Percentiles rank a stretch among this genome's conserved stretches.
These are phyloP conservation scores for Brachionus calyciflorus DNA, from an alignment of 1,140 invertebrate genomes.

Conservation along the genomic window DNA sequence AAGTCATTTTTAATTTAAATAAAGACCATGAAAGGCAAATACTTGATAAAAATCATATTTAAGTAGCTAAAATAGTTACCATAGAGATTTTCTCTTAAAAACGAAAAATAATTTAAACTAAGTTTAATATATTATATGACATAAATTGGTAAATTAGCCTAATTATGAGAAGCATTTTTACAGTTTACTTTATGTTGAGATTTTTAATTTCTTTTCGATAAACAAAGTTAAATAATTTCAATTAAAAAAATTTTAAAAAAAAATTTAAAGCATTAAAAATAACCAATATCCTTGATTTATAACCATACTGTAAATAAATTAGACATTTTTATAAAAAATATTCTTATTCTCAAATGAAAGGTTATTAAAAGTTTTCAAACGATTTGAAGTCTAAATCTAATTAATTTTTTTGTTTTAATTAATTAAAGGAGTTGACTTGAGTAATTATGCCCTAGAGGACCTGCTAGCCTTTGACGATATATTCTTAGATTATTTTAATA, in stretches of 20 bases:
- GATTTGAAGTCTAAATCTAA: not conserved
- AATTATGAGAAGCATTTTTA: slow-evolving; percentile 28
- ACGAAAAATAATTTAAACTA: slow-evolving; percentile 2
- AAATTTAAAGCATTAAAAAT: too few species aligned
- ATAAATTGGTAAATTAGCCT: slow-evolving; percentile 16
- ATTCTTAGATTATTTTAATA: slow-evolving; percentile 61
- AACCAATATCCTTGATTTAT: too few species aligned
- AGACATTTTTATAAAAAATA: too few species aligned
- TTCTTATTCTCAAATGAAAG: not conserved
- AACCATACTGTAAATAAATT: too few species aligned
- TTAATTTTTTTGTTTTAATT: slow-evolving; percentile 35
- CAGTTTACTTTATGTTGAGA: slow-evolving; percentile 20
- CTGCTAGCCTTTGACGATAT: slow-evolving; percentile 60
- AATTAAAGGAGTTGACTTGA: slow-evolving; percentile 57
- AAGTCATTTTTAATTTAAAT: too few species aligned
- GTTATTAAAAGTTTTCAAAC: slow-evolving; percentile 1
- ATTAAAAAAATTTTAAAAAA: too few species aligned
- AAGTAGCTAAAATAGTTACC: slow-evolving; percentile 15
- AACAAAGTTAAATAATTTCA: slow-evolving; percentile 15
- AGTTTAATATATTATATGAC: not conserved
- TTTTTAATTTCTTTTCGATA: not conserved
- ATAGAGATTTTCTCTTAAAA: slow-evolving; percentile 34
- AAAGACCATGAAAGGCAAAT: too few species aligned
- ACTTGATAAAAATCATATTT: too few species aligned
- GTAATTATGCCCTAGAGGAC: slow-evolving; percentile 59